Evolutionary conservation across 2,888 invertebrate genomes (phyloP), one percentile per base, ranked within the genome.

Genomic region (Cylindroiulus punctatus): DNA sequence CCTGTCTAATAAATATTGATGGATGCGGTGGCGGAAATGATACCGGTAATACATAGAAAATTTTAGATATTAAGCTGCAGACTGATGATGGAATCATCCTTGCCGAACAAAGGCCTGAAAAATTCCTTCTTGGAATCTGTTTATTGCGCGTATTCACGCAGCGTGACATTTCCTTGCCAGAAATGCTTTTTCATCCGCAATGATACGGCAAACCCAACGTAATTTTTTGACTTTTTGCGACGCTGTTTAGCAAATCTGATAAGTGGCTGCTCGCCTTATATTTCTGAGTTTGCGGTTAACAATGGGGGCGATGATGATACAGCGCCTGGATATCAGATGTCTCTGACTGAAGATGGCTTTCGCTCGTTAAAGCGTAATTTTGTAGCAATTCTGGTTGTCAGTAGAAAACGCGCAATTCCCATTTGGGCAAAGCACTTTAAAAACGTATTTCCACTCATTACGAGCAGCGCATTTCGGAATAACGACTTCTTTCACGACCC

Each of bases 371-470:
- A n/a, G 52, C n/a, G n/a, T n/a, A 57, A 57, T 57, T 57, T 57
- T 57, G 52, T 57, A 57, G 52, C 52, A 57, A 57, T 57, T 57
- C n/a, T 57, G 52, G 52, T 57, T 57, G 52, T 57, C 52, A 57
- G 52, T 57, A 17, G n/a, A n/a, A 57, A 57, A 57, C n/a, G 19
- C 7, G 52, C n/a, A n/a, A 57, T 19, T 57, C 52, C 52, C 52
- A 57, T 57, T 57, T n/a, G 52, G 52, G 52, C 52, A 57, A 57
- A 57, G 52, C 52, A 57, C 52, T 57, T 57, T 57, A 57, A 57
- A 57, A 57, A 57, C 52, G 52, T 57, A 57, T 57, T 57, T n/a
- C 52, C 52, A 57, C 52, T 57, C 52, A n/a, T 57, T 57, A 57
- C 52, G 52, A 17, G 17, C n/a, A 19, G 36, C 36, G 3, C 36